Evolutionary conservation across 2,888 invertebrate species (phyloP).

Genomic region (Chloroclystis v-ata): DNA sequence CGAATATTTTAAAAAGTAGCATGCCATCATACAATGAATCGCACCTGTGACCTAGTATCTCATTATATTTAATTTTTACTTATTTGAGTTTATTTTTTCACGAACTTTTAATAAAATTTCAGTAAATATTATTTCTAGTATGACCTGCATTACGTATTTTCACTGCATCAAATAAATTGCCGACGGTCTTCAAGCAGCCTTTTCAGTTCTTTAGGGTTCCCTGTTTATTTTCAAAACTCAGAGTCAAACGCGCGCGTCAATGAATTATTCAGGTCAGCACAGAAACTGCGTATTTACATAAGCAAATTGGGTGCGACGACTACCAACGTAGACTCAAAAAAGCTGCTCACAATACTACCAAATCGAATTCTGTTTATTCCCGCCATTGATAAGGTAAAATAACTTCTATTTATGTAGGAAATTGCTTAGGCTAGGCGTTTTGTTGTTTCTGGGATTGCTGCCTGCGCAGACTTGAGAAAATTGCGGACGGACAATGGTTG

Average conservation of each 20-base stretch:
- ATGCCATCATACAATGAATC: no score
- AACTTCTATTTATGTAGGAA: conserved; percentile 11
- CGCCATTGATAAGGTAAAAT: conserved; percentile 20
- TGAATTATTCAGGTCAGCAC: conserved; percentile 74
- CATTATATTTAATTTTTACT: no score
- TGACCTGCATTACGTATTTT: no score
- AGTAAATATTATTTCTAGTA: no score
- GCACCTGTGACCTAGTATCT: no score
- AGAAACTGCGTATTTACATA: conserved; percentile 76
- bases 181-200: background rate
- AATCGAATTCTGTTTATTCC: conserved; percentile 25
- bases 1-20: no score
- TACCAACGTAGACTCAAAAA: conserved; percentile 36
- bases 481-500: background rate
- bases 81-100: no score
- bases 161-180: no score
- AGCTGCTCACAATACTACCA: conserved; percentile 34
- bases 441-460: background rate
- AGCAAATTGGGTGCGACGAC: conserved; percentile 73
- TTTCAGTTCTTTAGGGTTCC: conserved; percentile 49
- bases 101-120: no score
- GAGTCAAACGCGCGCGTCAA: conserved; percentile 65
- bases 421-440: conserved; percentile 3
- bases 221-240: conserved; percentile 71
- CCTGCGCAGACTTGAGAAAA: background rate